These are phyloP conservation scores for Picus viridis DNA, from an alignment of 2,797 vertebrate genomes.

Conservation along the genomic window DNA sequence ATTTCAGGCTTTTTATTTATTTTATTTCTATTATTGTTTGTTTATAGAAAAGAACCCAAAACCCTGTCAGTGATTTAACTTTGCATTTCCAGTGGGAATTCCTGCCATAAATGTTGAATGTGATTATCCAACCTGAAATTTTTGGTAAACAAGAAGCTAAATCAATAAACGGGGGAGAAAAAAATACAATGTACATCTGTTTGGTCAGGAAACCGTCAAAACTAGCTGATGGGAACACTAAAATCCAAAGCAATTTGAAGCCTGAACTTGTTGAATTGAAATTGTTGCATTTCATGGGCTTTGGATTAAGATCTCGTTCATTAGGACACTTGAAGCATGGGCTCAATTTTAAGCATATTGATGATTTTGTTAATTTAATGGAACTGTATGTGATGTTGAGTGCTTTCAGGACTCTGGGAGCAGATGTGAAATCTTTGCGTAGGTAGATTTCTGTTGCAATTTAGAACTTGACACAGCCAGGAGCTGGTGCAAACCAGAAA, in stretches of 20 bases:
- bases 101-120: conserved; percentile 36
- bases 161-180: background rate
- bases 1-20: background rate
- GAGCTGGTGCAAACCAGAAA: background rate
- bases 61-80: conserved; percentile 21
- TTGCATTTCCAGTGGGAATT: conserved; percentile 47
- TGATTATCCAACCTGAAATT: conserved; percentile 58
- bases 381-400: background rate
- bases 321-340: background rate
- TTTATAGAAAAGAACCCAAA: conserved; percentile 22
- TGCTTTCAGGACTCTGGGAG: background rate
- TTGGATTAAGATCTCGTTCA: background rate
- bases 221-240: background rate
- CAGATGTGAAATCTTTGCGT: background rate
- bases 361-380: background rate
- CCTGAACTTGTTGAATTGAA: background rate
- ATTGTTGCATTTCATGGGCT: background rate
- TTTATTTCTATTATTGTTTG: background rate
- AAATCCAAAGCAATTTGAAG: background rate
- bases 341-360: background rate
- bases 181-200: background rate
- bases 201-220: background rate
- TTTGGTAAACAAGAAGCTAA: conserved; percentile 46
- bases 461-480: background rate
- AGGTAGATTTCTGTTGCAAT: background rate